Evolutionary conservation across 2,797 vertebrate species (phyloP).

Genomic region (Sebastolobus alascanus): DNA sequence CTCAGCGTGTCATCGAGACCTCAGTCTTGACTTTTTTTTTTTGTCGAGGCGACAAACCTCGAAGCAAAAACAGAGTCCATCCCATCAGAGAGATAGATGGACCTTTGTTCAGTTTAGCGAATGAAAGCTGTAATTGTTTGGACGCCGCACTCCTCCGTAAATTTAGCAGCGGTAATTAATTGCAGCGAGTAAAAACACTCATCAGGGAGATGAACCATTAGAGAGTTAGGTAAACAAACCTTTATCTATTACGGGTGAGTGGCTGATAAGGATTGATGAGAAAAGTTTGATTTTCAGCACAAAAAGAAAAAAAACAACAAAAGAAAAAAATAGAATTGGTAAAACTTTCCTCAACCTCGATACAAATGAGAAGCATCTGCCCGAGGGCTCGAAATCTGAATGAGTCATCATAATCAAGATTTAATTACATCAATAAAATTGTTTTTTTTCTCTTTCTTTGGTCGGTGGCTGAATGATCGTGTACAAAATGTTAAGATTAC

Average conservation of each 20-base stretch:
- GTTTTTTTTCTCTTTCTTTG: background rate
- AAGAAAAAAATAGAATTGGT: background rate
- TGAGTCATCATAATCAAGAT: conserved; percentile 11
- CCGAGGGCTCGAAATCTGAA: background rate
- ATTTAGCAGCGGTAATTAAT: conserved; percentile 77
- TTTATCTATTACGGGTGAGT: conserved; percentile 66
- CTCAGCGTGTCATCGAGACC: background rate
- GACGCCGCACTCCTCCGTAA: conserved; percentile 50
- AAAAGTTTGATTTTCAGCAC: conserved; percentile 67
- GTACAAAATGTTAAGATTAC: background rate
- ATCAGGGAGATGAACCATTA: conserved; percentile 73
- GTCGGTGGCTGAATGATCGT: background rate
- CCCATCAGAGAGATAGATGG: conserved; percentile 41
- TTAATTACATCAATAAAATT: conserved; percentile 21
- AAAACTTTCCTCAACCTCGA: conserved; percentile 37
- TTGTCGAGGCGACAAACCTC: conserved; percentile 36
- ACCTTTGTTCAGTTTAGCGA: conserved; percentile 60
- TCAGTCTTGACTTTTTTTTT: background rate
- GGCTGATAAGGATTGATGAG: conserved; percentile 70
- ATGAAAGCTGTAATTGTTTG: conserved; percentile 71
- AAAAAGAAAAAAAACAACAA: background rate
- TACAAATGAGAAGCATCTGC: conserved; percentile 15
- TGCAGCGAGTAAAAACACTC: conserved; percentile 59
- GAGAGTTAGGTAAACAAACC: conserved; percentile 76
- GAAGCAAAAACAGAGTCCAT: conserved; percentile 18